phyloP scores from a whole-genome alignment of 2,888 invertebrate species.

The Halictus ligatus region DNA sequence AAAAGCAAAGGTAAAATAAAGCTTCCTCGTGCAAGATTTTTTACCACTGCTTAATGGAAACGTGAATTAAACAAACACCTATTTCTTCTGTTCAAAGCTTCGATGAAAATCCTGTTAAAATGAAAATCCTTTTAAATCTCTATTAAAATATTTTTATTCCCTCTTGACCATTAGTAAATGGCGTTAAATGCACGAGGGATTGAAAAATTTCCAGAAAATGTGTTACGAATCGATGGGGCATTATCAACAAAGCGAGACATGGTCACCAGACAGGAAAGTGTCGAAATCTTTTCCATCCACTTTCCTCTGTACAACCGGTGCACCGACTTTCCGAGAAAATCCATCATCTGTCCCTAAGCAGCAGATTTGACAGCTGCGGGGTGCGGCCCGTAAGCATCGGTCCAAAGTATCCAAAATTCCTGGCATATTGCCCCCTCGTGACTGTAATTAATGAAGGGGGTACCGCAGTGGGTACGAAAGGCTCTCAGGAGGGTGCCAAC shows the following conservation, averaged over 20 bases:
- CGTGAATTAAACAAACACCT: not conserved
- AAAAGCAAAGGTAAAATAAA: not conserved
- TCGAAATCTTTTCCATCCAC: slow-evolving; percentile 37
- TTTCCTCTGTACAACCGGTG: slow-evolving; percentile 14
- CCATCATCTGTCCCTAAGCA: slow-evolving; percentile 56
- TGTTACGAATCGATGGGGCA: slow-evolving; percentile 13
- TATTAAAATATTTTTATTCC: not conserved
- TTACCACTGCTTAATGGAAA: not conserved
- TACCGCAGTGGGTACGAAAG: slow-evolving; percentile 62
- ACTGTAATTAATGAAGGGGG: slow-evolving; percentile 78
- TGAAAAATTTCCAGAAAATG: not conserved
- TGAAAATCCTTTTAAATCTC: not conserved
- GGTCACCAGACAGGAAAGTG: slow-evolving; percentile 21
- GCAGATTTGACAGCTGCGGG: slow-evolving; percentile 66
- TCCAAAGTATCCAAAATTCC: slow-evolving; percentile 69
- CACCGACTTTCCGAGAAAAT: slow-evolving; percentile 57
- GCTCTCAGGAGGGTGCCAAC: slow-evolving; percentile 67
- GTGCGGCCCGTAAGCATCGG: slow-evolving; percentile 61
- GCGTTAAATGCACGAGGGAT: not conserved
- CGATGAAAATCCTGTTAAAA: not conserved
- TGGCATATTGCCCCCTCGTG: slow-evolving; percentile 74
- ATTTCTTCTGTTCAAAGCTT: not conserved
- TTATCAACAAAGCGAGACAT: slow-evolving; percentile 8
- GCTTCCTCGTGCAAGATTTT: not conserved
- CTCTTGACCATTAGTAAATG: not conserved